These are phyloP conservation scores for Nettapus auritus DNA, from an alignment of 2,113 vertebrate genomes.

Conservation along the genomic window DNA sequence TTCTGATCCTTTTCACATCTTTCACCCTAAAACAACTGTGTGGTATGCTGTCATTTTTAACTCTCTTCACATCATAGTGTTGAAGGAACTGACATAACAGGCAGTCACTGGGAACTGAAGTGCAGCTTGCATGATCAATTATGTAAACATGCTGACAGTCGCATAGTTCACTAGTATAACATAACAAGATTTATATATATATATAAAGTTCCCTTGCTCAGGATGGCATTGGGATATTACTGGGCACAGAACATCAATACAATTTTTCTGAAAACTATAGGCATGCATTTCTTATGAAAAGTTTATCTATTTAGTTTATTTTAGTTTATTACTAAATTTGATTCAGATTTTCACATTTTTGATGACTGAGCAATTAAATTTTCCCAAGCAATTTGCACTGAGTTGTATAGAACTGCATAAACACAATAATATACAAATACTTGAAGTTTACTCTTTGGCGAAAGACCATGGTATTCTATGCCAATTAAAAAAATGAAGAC, in stretches of 20 bases:
- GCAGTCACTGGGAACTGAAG: constrained; percentile 17
- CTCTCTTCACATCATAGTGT: constrained; percentile 9
- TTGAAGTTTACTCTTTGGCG: not conserved
- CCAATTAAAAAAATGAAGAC: not conserved
- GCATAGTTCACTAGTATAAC: constrained; percentile 21
- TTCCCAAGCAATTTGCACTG: not conserved
- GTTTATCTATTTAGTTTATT: not conserved
- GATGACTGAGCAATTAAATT: not conserved
- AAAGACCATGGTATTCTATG: not conserved
- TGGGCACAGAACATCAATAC: not conserved
- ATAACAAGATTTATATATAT: constrained; percentile 5
- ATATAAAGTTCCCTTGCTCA: not conserved
- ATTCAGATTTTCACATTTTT: not conserved
- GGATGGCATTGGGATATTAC: not conserved
- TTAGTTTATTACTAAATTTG: not conserved
- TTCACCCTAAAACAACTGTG: constrained; percentile 9
- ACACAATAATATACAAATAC: not conserved
- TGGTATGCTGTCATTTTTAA: constrained; percentile 36
- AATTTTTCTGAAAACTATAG: not conserved
- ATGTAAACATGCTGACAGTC: not conserved
- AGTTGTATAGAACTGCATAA: not conserved
- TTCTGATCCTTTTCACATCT: constrained; percentile 29
- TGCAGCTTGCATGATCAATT: constrained; percentile 28
- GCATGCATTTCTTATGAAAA: not conserved
- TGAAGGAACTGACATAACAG: constrained; percentile 53